Conservation (phyloP, 1,140 invertebrate genomes). For the Leucophenga varia region DNA sequence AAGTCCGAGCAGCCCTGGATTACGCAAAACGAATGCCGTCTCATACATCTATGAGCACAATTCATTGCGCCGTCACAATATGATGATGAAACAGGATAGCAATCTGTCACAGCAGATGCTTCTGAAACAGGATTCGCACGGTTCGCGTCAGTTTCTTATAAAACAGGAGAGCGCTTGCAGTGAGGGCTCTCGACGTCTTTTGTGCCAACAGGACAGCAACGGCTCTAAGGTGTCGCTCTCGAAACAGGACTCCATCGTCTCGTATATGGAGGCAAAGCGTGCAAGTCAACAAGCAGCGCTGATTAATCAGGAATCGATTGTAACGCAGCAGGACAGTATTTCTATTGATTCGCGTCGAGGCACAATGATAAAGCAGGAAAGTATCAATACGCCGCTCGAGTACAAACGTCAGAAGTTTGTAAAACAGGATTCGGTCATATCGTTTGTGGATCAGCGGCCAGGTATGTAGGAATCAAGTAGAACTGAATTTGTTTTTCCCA, state of each 20-base stretch:
- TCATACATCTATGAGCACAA: conserved; percentile 69
- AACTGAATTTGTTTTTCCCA: too few species aligned
- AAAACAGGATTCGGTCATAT: conserved; percentile 55
- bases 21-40: conserved; percentile 68
- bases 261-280: conserved; percentile 48
- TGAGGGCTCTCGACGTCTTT: conserved; percentile 38
- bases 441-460: conserved; percentile 52
- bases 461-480: conserved; percentile 18
- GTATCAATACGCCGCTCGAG: conserved; percentile 18
- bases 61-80: conserved; percentile 43
- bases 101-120: conserved; percentile 55
- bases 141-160: conserved; percentile 50
- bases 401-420: conserved; percentile 51
- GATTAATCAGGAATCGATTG: conserved; percentile 20
- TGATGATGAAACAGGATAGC: conserved; percentile 54
- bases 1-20: conserved; percentile 61
- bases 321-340: conserved; percentile 36
- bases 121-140: conserved; percentile 54
- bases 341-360: conserved; percentile 39
- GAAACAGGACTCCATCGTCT: conserved; percentile 54
- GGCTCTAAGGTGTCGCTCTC: conserved; percentile 47
- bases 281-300: conserved; percentile 15
- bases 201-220: conserved; percentile 55
- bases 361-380: conserved; percentile 15
- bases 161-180: conserved; percentile 55